Conservation (phyloP, 2,888 invertebrate species). For the Philaethria dido region DNA sequence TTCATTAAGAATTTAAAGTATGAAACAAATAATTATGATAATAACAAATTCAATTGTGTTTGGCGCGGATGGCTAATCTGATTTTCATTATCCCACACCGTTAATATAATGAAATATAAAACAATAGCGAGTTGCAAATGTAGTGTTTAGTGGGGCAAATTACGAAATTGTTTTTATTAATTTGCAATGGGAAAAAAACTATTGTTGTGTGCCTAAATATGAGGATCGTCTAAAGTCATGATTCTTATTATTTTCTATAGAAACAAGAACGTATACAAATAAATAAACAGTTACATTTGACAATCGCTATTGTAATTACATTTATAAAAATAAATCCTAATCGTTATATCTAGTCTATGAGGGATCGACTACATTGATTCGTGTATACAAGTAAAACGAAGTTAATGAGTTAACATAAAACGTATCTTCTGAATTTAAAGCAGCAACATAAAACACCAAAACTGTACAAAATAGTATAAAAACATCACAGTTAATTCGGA, state of each 20-base stretch:
- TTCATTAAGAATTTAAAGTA: slow-evolving; percentile 30
- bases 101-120: slow-evolving; percentile 31
- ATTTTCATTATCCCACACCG: slow-evolving; percentile 41
- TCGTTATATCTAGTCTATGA: too few relatives aligned
- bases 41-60: slow-evolving; percentile 38
- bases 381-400: too few relatives aligned
- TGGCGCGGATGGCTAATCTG: slow-evolving; percentile 33
- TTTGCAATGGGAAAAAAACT: slow-evolving; percentile 13
- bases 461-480: too few relatives aligned
- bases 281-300: neutral
- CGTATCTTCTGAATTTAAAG: too few relatives aligned
- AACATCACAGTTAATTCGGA: too few relatives aligned
- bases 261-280: neutral
- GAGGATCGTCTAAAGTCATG: neutral
- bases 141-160: slow-evolving; percentile 38
- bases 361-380: too few relatives aligned
- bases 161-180: slow-evolving; percentile 35
- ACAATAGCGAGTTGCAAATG: slow-evolving; percentile 40
- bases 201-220: neutral
- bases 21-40: slow-evolving; percentile 31
- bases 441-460: too few relatives aligned
- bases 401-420: too few relatives aligned
- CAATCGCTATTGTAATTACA: too few relatives aligned
- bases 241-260: neutral
- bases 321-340: too few relatives aligned